These are phyloP conservation scores for Saguinus imperator DNA, from an alignment of 2,113 vertebrate genomes.

Conservation along the genomic window DNA sequence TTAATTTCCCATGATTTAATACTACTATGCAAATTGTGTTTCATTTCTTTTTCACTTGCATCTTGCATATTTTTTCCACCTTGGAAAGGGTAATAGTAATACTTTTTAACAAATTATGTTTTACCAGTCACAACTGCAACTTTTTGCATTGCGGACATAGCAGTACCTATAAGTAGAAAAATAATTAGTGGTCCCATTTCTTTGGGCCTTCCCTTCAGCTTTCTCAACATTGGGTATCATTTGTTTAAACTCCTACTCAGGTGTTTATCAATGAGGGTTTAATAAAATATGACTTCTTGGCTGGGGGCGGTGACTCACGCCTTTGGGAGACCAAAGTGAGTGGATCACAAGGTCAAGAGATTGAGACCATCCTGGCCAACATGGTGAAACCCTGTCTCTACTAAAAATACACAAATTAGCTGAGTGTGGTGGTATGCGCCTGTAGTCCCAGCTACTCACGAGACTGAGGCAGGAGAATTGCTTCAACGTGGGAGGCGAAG, in stretches of 20 bases:
- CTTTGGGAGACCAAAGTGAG: too few relatives aligned
- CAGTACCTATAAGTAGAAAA: accelerated
- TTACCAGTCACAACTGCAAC: background rate
- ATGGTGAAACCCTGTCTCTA: too few relatives aligned
- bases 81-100: background rate
- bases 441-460: too few relatives aligned
- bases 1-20: background rate
- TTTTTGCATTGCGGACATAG: background rate
- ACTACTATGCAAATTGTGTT: background rate
- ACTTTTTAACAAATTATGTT: background rate
- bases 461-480: too few relatives aligned
- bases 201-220: background rate
- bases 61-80: background rate
- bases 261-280: background rate
- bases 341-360: too few relatives aligned
- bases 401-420: too few relatives aligned
- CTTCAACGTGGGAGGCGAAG: too few relatives aligned
- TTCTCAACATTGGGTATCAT: background rate
- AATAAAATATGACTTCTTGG: background rate
- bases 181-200: background rate
- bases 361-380: too few relatives aligned
- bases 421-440: too few relatives aligned
- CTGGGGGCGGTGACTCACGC: too few relatives aligned
- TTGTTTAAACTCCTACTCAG: background rate
- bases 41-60: background rate